Base-by-base conservation (phyloP, 2,113 vertebrate genomes). In the Chionomys nivalis region DNA sequence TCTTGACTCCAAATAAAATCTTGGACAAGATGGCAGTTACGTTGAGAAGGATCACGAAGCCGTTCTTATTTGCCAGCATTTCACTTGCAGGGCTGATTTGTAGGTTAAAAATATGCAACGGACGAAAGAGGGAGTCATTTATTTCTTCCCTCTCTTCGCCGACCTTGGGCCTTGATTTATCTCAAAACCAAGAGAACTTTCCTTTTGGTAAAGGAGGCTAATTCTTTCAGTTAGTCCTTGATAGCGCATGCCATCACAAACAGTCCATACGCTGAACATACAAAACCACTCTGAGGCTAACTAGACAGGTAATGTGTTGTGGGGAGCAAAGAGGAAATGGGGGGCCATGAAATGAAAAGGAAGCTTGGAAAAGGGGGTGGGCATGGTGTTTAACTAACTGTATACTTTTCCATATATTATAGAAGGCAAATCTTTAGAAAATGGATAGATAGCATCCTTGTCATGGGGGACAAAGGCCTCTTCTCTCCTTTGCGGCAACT, bases 121-220 rank as follows among this genome's bases (percentile, higher is more conserved):
- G 66, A 76, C 24, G 31, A 93, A 93, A 95, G 75, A 96, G 75
- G 58, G 87, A 52, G 58, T 95, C 95, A 79, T 96, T 98, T 97
- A 61, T 96, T 97, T 95, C 70, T 82, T 82, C 65, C 88, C 42
- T 93, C 77, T 96, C 91, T 85, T 91, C 13, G 85, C 73, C 68
- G 91, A 96, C 96, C 91, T 96, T 76, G 93, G 79, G 76, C 44
- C 87, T 97, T 96, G 96, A 97, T 97, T 91, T 97, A 97, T 96
- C 96, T 96, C 78, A 93, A 97, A 96, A 89, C 95, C 85, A 75
- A 89, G 92, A 88, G 61, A 94, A 93, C 33, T 91, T 97, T 95
- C 95, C 94, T 93, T 81, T 85, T 63, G 81, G 93, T 90, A 39
- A 82, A 94, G 44, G 31, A 68, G 47, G 79, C 63, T 89, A 49